Evolutionary conservation across 2,797 vertebrate species (phyloP).

Genomic region (Sitta carolinensis): DNA sequence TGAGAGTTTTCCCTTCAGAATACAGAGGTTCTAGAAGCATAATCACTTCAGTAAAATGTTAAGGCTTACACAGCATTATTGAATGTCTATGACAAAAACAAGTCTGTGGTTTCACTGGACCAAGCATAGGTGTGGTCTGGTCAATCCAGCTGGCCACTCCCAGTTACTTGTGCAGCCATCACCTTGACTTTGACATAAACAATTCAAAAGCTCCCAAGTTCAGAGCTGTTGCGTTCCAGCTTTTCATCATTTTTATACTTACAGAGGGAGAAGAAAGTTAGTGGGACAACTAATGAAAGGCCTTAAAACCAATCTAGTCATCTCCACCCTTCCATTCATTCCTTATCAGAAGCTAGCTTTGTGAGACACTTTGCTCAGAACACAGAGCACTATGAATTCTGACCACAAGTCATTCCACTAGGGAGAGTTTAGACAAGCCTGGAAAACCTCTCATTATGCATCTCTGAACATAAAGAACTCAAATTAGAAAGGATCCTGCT

Average conservation of each 20-base stretch:
- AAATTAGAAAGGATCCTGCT: neutral
- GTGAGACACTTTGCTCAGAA: neutral
- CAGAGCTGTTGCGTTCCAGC: neutral
- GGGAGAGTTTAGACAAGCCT: neutral
- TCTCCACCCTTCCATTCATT: neutral
- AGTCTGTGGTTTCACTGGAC: neutral
- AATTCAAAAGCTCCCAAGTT: neutral
- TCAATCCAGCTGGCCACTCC: neutral
- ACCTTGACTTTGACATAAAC: neutral
- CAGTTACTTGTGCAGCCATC: neutral
- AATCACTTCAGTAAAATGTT: neutral
- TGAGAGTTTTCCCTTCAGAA: neutral
- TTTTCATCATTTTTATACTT: neutral
- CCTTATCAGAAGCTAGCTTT: neutral
- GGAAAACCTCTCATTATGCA: neutral
- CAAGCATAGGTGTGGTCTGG: rapidly evolving
- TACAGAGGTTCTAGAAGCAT: neutral
- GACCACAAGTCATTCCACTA: neutral
- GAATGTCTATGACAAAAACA: neutral
- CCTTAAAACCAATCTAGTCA: neutral
- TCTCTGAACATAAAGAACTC: neutral
- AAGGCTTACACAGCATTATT: neutral
- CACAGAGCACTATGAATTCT: neutral
- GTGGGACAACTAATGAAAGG: neutral
- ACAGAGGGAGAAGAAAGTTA: neutral